Base-by-base conservation (phyloP, 92 coral and sea anemone genomes). In the Palythoa grandiflora region DNA sequence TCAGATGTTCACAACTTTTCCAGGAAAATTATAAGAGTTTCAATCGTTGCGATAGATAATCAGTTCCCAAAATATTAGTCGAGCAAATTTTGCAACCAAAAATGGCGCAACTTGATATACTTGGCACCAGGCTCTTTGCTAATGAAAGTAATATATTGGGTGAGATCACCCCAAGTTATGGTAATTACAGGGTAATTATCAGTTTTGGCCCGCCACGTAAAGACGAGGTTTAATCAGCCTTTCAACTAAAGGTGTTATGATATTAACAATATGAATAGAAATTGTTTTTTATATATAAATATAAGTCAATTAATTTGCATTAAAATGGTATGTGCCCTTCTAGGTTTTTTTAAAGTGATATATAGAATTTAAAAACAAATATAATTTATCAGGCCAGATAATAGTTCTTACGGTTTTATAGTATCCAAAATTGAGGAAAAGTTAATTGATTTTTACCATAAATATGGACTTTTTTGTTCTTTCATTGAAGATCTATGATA, bases 41-140 rank as follows among this genome's bases (percentile, higher is more conserved):
- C 1, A 28, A 3, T 71, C 15, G 75, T 28, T 13, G 44, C 6
- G 48, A 17, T 38, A 1, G 6, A 14, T 19, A 19, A 16, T 5
- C 20, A 59, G n/a, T 63, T 17, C 70, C 35, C 13, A 15, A 15
- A 12, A 73, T 17, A 16, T 17, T 73, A 52, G 38, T 21, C 78
- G 39, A 52, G 13, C 7, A 28, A 21, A 6, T 4, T 51, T 63
- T 66, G 40, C 75, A 68, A 4, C 55, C 76, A 80, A 80, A 80
- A 80, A 80, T 80, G 85, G 85, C 74, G 85, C 86, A 81, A 12
- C 38, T 65, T 9, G 2, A 12, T 21, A 47, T 21, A 47, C 61
- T 81, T 28, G 75, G 59, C 12, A 68, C 86, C 86, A 81, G 75
- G 75, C 74, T 53, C 86, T 35, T 55, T 15, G 21, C n/a, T 19